phyloP scores from a whole-genome alignment of 2,113 vertebrate species.

The Odontophorus gujanensis region DNA sequence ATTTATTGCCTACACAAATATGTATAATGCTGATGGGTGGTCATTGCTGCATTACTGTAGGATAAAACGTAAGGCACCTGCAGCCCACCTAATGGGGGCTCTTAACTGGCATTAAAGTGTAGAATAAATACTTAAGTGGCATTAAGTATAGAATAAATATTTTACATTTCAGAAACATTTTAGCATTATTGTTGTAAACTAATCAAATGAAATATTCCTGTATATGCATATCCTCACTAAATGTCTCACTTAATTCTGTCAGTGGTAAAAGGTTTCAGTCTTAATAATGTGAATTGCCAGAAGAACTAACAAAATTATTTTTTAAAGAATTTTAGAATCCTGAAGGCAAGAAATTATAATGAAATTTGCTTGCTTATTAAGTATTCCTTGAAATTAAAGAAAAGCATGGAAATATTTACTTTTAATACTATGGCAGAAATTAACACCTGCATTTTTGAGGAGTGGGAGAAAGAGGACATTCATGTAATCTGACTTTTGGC shows the following conservation, averaged over 20 bases:
- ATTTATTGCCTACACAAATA: background rate
- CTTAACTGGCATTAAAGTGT: background rate
- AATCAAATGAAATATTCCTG: background rate
- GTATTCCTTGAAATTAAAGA: background rate
- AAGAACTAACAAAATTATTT: background rate
- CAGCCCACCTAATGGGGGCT: background rate
- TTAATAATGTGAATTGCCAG: background rate
- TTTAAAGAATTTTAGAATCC: background rate
- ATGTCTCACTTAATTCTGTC: background rate
- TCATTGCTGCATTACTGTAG: background rate
- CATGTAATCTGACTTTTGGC: constrained; percentile 31
- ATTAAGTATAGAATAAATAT: background rate
- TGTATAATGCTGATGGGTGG: background rate
- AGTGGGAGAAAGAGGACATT: constrained; percentile 10
- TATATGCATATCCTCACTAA: background rate
- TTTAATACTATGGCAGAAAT: background rate
- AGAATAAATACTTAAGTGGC: background rate
- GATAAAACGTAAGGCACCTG: background rate
- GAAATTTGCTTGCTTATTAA: background rate
- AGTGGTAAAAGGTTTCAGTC: background rate
- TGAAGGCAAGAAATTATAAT: background rate
- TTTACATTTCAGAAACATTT: background rate
- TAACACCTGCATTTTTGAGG: background rate
- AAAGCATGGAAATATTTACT: constrained; percentile 13
- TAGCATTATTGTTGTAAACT: background rate